A percentile compares a stretch with the other conserved stretches of the same genome.
phyloP scores from a whole-genome alignment of 2,888 invertebrate species.

The Leptinotarsa haldemani region DNA sequence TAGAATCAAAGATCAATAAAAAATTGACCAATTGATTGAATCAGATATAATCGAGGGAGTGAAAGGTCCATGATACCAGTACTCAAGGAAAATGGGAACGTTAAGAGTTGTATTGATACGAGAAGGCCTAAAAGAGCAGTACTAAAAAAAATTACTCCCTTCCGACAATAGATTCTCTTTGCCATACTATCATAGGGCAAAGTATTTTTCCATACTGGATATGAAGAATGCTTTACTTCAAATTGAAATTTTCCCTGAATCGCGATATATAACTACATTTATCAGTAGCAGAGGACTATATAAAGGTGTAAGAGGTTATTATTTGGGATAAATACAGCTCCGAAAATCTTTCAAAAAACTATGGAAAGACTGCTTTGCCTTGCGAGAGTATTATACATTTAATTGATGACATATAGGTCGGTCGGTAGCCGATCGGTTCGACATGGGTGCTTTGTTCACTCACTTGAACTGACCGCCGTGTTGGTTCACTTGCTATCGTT shows the following conservation, averaged over 20 bases:
- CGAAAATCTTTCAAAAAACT: slow-evolving; percentile 33
- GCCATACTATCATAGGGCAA: slow-evolving; percentile 50
- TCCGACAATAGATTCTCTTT: slow-evolving; percentile 49
- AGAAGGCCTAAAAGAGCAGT: slow-evolving; percentile 57
- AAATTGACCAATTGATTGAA: slow-evolving; percentile 44
- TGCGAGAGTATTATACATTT: slow-evolving; percentile 18
- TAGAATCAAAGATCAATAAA: slow-evolving; percentile 40
- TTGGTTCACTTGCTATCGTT: too few species aligned
- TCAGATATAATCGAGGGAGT: slow-evolving; percentile 58
- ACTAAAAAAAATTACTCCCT: slow-evolving; percentile 47
- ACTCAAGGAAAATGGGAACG: slow-evolving; percentile 47
- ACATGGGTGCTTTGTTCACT: too few species aligned
- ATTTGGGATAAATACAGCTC: slow-evolving; percentile 35
- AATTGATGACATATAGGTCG: too few species aligned
- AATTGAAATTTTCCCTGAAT: slow-evolving; percentile 37
- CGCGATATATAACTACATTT: slow-evolving; percentile 42
- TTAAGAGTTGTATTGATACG: slow-evolving; percentile 59
- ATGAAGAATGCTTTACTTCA: slow-evolving; percentile 41
- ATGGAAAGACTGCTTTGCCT: slow-evolving; percentile 3
- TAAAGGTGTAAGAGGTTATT: slow-evolving; percentile 37
- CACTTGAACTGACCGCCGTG: too few species aligned
- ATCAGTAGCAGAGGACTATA: slow-evolving; percentile 37
- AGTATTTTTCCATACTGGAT: slow-evolving; percentile 36
- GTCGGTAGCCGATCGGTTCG: too few species aligned
- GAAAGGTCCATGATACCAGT: slow-evolving; percentile 53